Conservation (phyloP, 2,888 invertebrate genomes). For the Endotricha flammealis region DNA sequence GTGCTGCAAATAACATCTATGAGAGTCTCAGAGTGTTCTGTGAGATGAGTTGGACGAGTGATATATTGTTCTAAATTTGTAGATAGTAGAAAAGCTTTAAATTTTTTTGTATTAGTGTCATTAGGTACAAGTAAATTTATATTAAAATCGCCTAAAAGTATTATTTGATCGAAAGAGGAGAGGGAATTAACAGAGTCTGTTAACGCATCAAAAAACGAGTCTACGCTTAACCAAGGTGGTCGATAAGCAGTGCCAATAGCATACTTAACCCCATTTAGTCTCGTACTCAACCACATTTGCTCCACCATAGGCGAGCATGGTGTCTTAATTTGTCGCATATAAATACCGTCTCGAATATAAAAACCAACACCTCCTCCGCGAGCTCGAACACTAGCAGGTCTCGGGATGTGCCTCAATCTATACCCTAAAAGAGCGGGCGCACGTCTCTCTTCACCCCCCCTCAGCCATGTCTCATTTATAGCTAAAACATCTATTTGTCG, state of each 20-base stretch:
- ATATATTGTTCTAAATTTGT: constrained; percentile 6
- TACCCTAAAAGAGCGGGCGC: no score
- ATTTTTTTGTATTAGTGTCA: constrained; percentile 2
- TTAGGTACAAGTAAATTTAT: constrained; percentile 8
- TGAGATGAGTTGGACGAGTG: not conserved
- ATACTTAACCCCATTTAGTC: constrained; percentile 4
- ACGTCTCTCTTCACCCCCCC: no score
- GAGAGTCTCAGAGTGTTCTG: constrained; percentile 13
- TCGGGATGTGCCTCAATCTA: no score
- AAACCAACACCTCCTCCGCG: no score
- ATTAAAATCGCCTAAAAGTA: constrained; percentile 16
- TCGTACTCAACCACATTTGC: no score
- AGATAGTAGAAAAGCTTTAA: constrained; percentile 1
- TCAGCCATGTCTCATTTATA: no score
- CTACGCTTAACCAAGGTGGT: constrained; percentile 16
- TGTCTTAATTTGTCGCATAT: no score
- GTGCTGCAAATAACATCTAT: constrained; percentile 18
- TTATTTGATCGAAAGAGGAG: constrained; percentile 2
- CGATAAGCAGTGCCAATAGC: constrained; percentile 21
- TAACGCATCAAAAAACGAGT: constrained; percentile 15
- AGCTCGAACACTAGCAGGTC: no score
- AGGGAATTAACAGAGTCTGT: constrained; percentile 8
- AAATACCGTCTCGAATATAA: no score
- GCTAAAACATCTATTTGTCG: no score
- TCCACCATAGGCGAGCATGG: no score